These are phyloP conservation scores for Hemichromis elongatus DNA, from an alignment of 2,113 vertebrate species.

Conservation along the genomic window DNA sequence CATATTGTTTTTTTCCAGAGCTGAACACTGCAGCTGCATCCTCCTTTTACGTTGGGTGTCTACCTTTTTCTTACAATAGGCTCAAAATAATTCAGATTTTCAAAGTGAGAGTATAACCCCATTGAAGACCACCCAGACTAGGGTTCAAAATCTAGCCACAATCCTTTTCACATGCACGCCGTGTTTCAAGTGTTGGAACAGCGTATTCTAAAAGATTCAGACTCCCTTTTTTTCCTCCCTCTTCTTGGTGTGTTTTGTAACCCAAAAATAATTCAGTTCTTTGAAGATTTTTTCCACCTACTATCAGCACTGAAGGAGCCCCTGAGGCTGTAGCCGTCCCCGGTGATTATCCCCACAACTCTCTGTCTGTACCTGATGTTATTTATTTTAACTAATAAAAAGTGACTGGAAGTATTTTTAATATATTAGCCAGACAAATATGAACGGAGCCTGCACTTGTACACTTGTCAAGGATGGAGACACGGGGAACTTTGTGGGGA, in stretches of 20 bases:
- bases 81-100: neutral
- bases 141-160: neutral
- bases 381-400: slow-evolving; percentile 60
- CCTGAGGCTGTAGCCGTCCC: slow-evolving; percentile 42
- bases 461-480: slow-evolving; percentile 23
- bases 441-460: slow-evolving; percentile 28
- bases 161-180: neutral
- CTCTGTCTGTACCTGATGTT: slow-evolving; percentile 47
- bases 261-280: slow-evolving; percentile 10
- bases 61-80: neutral
- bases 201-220: neutral
- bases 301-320: slow-evolving; percentile 11
- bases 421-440: slow-evolving; percentile 45
- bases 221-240: neutral
- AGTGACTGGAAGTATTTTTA: slow-evolving; percentile 22
- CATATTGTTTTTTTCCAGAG: neutral
- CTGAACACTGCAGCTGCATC: neutral
- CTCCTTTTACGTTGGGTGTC: neutral
- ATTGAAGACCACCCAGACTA: slow-evolving; percentile 3
- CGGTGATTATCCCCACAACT: slow-evolving; percentile 41
- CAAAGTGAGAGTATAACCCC: neutral
- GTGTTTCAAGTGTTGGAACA: neutral
- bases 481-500: slow-evolving; percentile 7
- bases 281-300: slow-evolving; percentile 39
- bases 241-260: neutral